Evolutionary conservation across 2,797 vertebrate genomes (phyloP).

Genomic region (Harpagifer antarcticus): DNA sequence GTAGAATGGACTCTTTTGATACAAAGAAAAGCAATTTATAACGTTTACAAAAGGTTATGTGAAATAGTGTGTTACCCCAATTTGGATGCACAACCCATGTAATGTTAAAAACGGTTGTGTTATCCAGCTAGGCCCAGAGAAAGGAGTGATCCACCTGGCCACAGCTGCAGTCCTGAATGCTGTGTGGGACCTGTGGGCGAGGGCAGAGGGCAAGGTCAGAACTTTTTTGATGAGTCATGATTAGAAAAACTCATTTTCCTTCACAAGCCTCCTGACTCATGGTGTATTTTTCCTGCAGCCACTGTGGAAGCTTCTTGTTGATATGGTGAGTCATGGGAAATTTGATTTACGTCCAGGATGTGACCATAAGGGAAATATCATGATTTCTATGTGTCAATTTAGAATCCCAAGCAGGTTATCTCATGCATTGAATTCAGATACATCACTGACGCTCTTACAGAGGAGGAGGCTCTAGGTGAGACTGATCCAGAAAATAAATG

Average conservation of each 20-base stretch:
- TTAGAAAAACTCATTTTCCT: not conserved
- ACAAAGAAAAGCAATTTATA: not conserved
- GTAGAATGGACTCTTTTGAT: not conserved
- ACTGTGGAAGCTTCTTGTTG: conserved; percentile 87
- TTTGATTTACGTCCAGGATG: not conserved
- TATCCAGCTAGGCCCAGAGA: conserved; percentile 86
- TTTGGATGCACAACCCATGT: too few species aligned
- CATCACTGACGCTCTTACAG: conserved; percentile 86
- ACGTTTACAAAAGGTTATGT: not conserved
- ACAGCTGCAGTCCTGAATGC: conserved; percentile 85
- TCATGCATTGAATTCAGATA: conserved; percentile 90
- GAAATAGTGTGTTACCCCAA: too few species aligned
- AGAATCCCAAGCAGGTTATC: conserved; percentile 85
- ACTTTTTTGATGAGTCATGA: not conserved
- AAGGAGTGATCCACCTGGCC: conserved; percentile 87
- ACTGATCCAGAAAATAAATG: conserved; percentile 8
- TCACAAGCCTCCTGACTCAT: conserved; percentile 15
- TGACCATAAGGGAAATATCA: not conserved
- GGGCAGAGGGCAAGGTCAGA: conserved; percentile 85
- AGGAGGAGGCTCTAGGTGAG: conserved; percentile 86
- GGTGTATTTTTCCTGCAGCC: conserved; percentile 71
- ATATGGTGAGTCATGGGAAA: conserved; percentile 84
- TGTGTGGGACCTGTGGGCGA: conserved; percentile 90
- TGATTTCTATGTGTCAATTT: conserved; percentile 15
- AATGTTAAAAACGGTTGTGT: conserved; percentile 2